These are phyloP conservation scores for Scaptomyza flava DNA, from an alignment of 2,888 invertebrate genomes.

Conservation along the genomic window DNA sequence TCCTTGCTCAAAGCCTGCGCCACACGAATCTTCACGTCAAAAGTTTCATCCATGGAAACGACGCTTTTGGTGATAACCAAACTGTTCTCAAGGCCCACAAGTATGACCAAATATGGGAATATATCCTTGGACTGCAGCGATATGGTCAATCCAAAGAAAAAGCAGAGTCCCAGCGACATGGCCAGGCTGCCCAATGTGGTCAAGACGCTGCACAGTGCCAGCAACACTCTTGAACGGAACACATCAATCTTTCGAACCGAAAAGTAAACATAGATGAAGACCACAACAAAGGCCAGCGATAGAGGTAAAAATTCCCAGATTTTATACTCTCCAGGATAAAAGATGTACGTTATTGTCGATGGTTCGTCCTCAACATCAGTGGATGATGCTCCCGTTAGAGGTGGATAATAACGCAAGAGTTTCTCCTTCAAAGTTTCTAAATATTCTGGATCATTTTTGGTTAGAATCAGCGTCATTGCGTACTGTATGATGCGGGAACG, in stretches of 20 bases:
- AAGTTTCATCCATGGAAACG: constrained; percentile 95
- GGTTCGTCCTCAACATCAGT: constrained; percentile 58
- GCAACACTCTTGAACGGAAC: constrained; percentile 84
- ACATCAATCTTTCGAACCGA: constrained; percentile 95
- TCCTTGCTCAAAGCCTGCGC: constrained; percentile 98
- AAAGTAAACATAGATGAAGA: constrained; percentile 97
- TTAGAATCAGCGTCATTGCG: constrained; percentile 94
- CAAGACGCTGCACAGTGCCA: constrained; percentile 95
- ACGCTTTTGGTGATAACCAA: constrained; percentile 96
- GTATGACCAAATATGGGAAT: constrained; percentile 97
- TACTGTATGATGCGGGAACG: constrained; percentile 94
- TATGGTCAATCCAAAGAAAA: constrained; percentile 93
- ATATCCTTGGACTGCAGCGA: constrained; percentile 94
- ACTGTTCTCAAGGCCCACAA: constrained; percentile 97
- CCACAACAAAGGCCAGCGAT: constrained; percentile 91
- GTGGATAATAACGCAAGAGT: constrained; percentile 89
- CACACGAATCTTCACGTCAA: constrained; percentile 97
- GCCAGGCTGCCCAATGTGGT: constrained; percentile 94
- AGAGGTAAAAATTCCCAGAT: constrained; percentile 94
- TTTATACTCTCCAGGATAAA: constrained; percentile 95
- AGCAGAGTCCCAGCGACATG: constrained; percentile 96
- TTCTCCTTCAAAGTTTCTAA: constrained; percentile 90
- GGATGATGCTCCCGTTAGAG: constrained; percentile 84
- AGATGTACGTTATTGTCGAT: constrained; percentile 87
- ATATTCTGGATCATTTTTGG: constrained; percentile 91